Base-by-base conservation (phyloP, 2,797 vertebrate species). In the Arrhamphus sclerolepis region DNA sequence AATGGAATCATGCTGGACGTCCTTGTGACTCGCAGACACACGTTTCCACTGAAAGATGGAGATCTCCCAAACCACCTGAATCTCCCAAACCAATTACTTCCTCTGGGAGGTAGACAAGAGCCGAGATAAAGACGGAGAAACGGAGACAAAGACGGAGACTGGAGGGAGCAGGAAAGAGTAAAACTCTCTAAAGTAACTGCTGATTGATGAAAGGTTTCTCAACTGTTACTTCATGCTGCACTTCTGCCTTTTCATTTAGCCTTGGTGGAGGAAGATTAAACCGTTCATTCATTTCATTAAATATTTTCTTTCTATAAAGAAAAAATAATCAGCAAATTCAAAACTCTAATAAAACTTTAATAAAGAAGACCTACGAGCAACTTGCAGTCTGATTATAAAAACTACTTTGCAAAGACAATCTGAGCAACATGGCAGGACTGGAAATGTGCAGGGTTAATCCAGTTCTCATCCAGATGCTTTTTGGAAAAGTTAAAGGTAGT, bases 31-130 rank as follows among this genome's bases (percentile, higher is more conserved):
- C 49, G 8, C 46, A 28, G 50, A 53, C 7, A 29, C 20, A 52
- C 6, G 22, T 56, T 66, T 67, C 49, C 56, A 62, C 49, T 53
- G 60, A 72, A 60, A 67, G 75, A 85, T 69, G 68, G 34, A 56
- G 29, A 73, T 75, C 67, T 63, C 26, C 63, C 61, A 82, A 66
- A 42, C 13, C 19, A 50, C 31, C 44, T 60, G 49, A 59, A 56
- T 60, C 55, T 42, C 20, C 29, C 10, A 2, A 5, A 34, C 13
- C 31, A 34, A 13, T 34, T 34, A 60, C 82, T 82, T 81, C 66
- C 56, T 62, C 40, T 9, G 41, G 58, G 51, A 70, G 72, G 61
- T 43, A 44, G 43, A 46, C 47, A 20, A 17, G 41, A 31, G 42
- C 21, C 21, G 64, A 19, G 2, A 31, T 34, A 53, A 39, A 65